These are phyloP conservation scores for Micoletzkya japonica DNA, from an alignment of 2,888 invertebrate genomes.

Conservation along the genomic window DNA sequence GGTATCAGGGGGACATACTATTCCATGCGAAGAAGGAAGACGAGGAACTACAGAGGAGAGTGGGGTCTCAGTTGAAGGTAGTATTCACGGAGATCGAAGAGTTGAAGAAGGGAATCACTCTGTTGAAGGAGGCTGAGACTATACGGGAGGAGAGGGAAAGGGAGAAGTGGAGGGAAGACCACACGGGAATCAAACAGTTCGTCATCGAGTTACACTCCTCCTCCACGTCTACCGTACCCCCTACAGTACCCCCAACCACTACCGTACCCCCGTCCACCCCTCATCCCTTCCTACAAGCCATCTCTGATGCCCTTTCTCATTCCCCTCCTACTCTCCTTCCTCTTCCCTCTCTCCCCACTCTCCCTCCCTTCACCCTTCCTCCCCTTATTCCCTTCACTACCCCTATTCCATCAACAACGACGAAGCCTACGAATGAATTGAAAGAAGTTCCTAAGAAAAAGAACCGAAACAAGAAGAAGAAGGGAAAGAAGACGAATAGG, in stretches of 20 bases:
- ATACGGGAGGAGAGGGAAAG: background rate
- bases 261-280: constrained; percentile 30
- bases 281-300: background rate
- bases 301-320: background rate
- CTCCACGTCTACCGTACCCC: background rate
- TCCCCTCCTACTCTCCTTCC: too few species aligned
- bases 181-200: too few species aligned
- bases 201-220: too few species aligned
- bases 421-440: background rate
- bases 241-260: constrained; percentile 17
- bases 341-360: background rate
- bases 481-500: background rate
- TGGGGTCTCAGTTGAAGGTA: background rate
- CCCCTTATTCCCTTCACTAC: background rate
- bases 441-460: background rate
- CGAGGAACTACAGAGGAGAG: background rate
- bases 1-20: background rate
- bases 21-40: background rate
- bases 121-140: background rate
- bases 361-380: background rate
- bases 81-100: background rate
- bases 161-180: too few species aligned
- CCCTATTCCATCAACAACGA: background rate
- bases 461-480: background rate
- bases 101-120: background rate